Conservation (phyloP, 2,113 vertebrate genomes). For the Sisor rabdophorus region DNA sequence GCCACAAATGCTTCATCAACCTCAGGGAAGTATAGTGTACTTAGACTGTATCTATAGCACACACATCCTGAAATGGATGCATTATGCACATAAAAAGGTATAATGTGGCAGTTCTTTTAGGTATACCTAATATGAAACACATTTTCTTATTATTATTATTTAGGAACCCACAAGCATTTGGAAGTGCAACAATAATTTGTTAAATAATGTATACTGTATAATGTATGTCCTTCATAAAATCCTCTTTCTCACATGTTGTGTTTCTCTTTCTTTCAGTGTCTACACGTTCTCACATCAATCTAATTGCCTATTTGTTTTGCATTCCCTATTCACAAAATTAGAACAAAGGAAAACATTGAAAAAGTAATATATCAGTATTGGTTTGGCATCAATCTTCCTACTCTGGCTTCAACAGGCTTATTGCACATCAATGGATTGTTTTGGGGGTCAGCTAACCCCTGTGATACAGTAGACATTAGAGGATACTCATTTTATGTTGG, state of each 20-base stretch:
- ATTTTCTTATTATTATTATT: too few species aligned
- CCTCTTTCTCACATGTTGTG: neutral
- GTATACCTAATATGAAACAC: neutral
- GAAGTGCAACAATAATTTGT: too few species aligned
- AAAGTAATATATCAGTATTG: slow-evolving; percentile 44
- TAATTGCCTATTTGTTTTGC: slow-evolving; percentile 26
- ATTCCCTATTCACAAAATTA: slow-evolving; percentile 23
- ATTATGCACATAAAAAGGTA: neutral
- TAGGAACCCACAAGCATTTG: too few species aligned
- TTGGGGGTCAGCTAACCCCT: slow-evolving; percentile 39
- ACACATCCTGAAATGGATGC: neutral
- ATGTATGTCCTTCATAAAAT: neutral
- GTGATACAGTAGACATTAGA: slow-evolving; percentile 45
- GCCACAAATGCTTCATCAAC: neutral
- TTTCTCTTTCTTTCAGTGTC: neutral
- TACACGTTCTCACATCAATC: neutral
- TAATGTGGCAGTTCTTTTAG: neutral
- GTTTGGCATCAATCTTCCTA: slow-evolving; percentile 49
- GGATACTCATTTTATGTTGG: slow-evolving; percentile 28
- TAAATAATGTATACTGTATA: too few species aligned
- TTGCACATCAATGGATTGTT: slow-evolving; percentile 49
- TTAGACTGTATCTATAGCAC: neutral
- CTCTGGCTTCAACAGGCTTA: slow-evolving; percentile 39
- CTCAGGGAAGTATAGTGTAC: neutral
- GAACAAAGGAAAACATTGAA: slow-evolving; percentile 10